These are phyloP conservation scores for Pteruthius melanotis DNA, from an alignment of 2,113 vertebrate species.

Conservation along the genomic window DNA sequence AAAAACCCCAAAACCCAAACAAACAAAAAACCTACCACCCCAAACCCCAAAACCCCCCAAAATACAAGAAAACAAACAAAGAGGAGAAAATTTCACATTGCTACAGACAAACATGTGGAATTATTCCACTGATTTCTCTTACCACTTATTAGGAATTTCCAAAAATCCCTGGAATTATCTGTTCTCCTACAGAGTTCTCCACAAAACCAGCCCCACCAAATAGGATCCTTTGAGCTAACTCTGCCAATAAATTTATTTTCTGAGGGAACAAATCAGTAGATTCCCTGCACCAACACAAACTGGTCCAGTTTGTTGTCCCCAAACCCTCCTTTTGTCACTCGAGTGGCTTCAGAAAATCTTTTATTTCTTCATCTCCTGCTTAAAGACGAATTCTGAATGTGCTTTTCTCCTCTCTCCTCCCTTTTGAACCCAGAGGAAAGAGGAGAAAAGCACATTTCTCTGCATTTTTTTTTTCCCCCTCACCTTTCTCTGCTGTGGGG, in stretches of 20 bases:
- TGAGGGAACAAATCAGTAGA: background rate
- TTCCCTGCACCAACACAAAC: background rate
- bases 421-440: background rate
- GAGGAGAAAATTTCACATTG: background rate
- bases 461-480: background rate
- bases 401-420: background rate
- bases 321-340: background rate
- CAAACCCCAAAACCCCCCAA: background rate
- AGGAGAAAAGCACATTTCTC: no score
- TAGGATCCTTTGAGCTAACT: background rate
- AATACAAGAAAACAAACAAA: background rate
- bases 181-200: background rate
- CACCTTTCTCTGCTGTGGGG: background rate
- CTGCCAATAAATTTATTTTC: background rate
- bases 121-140: background rate
- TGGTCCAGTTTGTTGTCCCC: background rate
- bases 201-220: background rate
- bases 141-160: background rate
- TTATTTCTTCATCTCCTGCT: background rate
- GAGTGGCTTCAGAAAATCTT: background rate
- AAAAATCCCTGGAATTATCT: background rate
- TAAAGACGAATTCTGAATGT: background rate
- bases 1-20: background rate
- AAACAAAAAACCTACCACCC: background rate
- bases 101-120: background rate